phyloP scores from a whole-genome alignment of 2,888 invertebrate genomes.

The Synanthedon myopaeformis region DNA sequence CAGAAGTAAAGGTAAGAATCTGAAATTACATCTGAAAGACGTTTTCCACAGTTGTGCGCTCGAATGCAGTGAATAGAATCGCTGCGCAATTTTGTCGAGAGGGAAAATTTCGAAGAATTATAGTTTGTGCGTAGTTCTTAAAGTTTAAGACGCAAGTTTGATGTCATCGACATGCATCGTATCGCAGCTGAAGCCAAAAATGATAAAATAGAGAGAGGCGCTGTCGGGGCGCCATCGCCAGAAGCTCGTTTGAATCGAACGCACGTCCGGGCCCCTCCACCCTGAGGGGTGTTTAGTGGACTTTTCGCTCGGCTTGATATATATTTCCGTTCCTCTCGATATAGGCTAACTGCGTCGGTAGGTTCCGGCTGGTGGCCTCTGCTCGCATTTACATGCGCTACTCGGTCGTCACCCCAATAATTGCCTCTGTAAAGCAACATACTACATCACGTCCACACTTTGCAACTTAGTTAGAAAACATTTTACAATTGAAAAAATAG shows the following conservation, averaged over 20 bases:
- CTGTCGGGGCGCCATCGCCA: slow-evolving; percentile 28
- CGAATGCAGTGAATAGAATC: not conserved
- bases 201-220: slow-evolving; percentile 30
- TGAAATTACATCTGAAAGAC: slow-evolving; percentile 55
- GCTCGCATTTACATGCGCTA: slow-evolving; percentile 52
- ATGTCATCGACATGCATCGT: slow-evolving; percentile 16
- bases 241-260: slow-evolving; percentile 66
- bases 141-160: slow-evolving; percentile 3
- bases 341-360: slow-evolving; percentile 51
- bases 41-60: slow-evolving; percentile 12
- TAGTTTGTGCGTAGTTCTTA: not conserved
- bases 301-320: slow-evolving; percentile 67
- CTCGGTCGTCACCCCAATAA: slow-evolving; percentile 28
- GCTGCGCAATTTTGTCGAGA: too few species aligned
- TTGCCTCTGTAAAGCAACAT: slow-evolving; percentile 10
- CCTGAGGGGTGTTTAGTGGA: slow-evolving; percentile 62
- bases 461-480: too few species aligned
- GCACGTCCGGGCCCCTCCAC: slow-evolving; percentile 59
- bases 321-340: slow-evolving; percentile 66
- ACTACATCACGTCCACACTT: slow-evolving; percentile 1
- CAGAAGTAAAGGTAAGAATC: slow-evolving; percentile 41
- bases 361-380: slow-evolving; percentile 38
- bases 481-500: too few species aligned
- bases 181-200: slow-evolving; percentile 13
- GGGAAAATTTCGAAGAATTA: too few species aligned